Base-by-base conservation (phyloP, 2,797 vertebrate genomes). In the Alosa sapidissima region DNA sequence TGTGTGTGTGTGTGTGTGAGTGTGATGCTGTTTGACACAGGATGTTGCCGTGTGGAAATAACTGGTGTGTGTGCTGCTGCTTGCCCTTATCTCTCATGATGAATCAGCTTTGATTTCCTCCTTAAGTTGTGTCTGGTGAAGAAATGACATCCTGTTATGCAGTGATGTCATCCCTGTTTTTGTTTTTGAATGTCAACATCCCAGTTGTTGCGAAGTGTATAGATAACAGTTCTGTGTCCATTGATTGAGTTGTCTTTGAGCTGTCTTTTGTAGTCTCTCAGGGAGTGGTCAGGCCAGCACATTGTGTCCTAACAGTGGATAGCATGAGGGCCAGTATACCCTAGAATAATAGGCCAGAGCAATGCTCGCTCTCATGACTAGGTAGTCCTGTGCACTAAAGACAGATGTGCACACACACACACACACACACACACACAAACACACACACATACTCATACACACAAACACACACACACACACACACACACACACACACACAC, bases 1-100 rank as follows among this genome's bases (percentile, higher is more conserved):
- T 60, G 55, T 60, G 55, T 28, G 60, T 62, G 60, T 65, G 60
- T 65, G 60, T 65, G 24, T 65, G 60, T 65, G 60, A 5, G 62
- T 65, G 62, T 33, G 62, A 10, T 51, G 11, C 11, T 51, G 58
- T 21, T 58, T 58, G 19, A 58, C 19, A 58, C 55, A 5, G 2
- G 5, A 58, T 24, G 58, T 62, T 62, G 58, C 6, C n/a, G 7
- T 62, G 58, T 1, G n/a, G 2, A 62, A 24, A 24, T 8, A 62
- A 24, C 58, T 62, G 58, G 6, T n/a, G 0, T 62, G 58, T n/a
- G 2, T 62, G 58, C n/a, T 24, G 58, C 8, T 62, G 58, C 58
- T 9, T 24, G 21, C 58, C n/a, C n/a, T 60, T 24, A 24, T 60
- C n/a, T 60, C 5, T 60, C 58, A 24, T n/a, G 0, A 24, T 62